phyloP scores from a whole-genome alignment of 2,797 vertebrate species.

The Etheostoma perlongum region DNA sequence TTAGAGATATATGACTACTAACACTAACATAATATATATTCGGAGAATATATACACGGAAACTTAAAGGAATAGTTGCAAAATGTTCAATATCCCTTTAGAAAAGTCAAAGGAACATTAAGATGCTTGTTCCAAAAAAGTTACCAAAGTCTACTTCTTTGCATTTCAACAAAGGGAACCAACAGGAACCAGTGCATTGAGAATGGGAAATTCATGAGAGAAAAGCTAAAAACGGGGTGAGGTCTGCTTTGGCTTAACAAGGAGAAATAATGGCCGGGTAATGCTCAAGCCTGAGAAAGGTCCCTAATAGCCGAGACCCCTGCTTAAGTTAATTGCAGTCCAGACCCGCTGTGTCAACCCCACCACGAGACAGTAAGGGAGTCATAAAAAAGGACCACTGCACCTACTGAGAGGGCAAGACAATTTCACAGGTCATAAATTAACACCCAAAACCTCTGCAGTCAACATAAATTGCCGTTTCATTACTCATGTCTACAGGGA shows the following conservation, averaged over 20 bases:
- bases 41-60: neutral
- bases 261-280: constrained; percentile 38
- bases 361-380: constrained; percentile 11
- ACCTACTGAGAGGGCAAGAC: neutral
- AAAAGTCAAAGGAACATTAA: neutral
- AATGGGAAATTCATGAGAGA: constrained; percentile 3
- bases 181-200: neutral
- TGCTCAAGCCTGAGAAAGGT: constrained; percentile 33
- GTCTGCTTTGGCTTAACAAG: constrained; percentile 23
- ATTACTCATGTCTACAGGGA: constrained; percentile 30
- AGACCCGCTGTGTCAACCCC: constrained; percentile 31
- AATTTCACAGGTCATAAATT: constrained; percentile 67
- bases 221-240: neutral
- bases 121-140: neutral
- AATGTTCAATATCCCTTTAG: neutral
- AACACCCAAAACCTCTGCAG: constrained; percentile 39
- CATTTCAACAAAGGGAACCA: no score
- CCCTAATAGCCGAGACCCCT: constrained; percentile 1
- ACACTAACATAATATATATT: neutral
- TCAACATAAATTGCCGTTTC: constrained; percentile 30
- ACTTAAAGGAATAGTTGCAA: neutral
- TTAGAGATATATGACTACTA: neutral
- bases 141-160: neutral
- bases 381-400: constrained; percentile 50
- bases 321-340: constrained; percentile 12